phyloP scores from a whole-genome alignment of 2,888 invertebrate genomes.

The Thereva nobilitata region DNA sequence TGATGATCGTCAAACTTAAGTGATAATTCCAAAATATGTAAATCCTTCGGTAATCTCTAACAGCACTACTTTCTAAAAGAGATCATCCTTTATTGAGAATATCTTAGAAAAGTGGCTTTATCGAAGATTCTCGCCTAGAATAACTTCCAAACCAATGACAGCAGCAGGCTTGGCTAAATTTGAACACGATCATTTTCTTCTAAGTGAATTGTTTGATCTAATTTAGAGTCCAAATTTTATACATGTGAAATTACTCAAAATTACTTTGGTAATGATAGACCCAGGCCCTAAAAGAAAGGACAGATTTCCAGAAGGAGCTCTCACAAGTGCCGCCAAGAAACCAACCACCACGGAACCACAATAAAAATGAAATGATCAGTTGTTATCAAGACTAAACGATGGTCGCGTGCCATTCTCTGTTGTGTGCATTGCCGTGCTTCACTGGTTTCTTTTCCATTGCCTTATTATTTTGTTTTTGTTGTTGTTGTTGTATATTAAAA shows the following conservation, averaged over 20 bases:
- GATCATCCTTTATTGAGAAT: too few species aligned
- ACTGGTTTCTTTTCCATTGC: not conserved
- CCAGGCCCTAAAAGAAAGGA: not conserved
- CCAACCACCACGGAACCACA: not conserved
- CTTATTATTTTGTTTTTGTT: not conserved
- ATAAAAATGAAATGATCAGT: conserved; percentile 22
- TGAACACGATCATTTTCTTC: too few species aligned
- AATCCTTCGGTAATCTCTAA: too few species aligned
- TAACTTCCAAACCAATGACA: too few species aligned
- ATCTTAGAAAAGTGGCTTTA: too few species aligned
- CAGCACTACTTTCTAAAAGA: too few species aligned
- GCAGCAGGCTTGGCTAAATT: not conserved
- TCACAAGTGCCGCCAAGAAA: conserved; percentile 1
- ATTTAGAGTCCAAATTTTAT: not conserved
- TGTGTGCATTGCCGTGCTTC: conserved; percentile 11
- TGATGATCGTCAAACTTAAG: too few species aligned
- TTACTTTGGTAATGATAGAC: not conserved
- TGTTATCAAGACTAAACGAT: conserved; percentile 24
- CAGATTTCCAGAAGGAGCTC: too few species aligned
- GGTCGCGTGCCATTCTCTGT: conserved; percentile 28
- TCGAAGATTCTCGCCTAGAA: too few species aligned
- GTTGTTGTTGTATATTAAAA: not conserved
- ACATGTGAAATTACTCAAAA: not conserved
- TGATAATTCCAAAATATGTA: too few species aligned
- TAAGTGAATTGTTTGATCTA: not conserved